A percentile compares a stretch with the other conserved stretches of the same genome.
phyloP scores from a whole-genome alignment of 2,888 invertebrate species.

The Spatulosminthurus flaviceps region DNA sequence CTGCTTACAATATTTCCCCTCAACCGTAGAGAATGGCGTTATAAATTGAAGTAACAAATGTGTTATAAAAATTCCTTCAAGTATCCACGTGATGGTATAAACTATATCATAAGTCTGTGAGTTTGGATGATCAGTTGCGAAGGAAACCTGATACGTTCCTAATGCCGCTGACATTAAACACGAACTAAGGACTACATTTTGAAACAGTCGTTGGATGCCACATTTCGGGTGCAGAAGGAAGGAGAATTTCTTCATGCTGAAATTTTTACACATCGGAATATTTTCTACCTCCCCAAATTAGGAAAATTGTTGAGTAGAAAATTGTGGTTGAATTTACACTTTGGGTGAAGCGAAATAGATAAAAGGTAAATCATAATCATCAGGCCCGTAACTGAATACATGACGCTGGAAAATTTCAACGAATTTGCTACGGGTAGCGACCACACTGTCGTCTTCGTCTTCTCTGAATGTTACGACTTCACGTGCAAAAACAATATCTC shows the following conservation, averaged over 20 bases:
- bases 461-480: slow-evolving; percentile 27
- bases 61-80: slow-evolving; percentile 50
- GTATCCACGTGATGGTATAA: neutral
- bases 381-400: slow-evolving; percentile 50
- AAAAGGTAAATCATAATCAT: slow-evolving; percentile 56
- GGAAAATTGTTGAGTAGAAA: neutral
- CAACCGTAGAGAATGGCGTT: slow-evolving; percentile 50
- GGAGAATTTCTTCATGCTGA: slow-evolving; percentile 1
- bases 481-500: slow-evolving; percentile 1
- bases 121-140: slow-evolving; percentile 32
- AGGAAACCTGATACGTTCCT: slow-evolving; percentile 54
- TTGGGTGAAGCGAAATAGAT: slow-evolving; percentile 54
- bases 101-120: neutral
- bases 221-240: slow-evolving; percentile 59
- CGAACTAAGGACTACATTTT: slow-evolving; percentile 25
- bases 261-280: neutral
- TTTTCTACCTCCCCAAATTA: too few relatives aligned
- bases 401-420: neutral
- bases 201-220: slow-evolving; percentile 42
- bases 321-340: slow-evolving; percentile 22
- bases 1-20: slow-evolving; percentile 54
- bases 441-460: slow-evolving; percentile 28
- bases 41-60: slow-evolving; percentile 52
- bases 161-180: slow-evolving; percentile 53
- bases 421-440: neutral